Percentiles rank a stretch among this genome's conserved stretches.
These are phyloP conservation scores for Diorhabda carinulata DNA, from an alignment of 1,140 invertebrate genomes.

Conservation along the genomic window DNA sequence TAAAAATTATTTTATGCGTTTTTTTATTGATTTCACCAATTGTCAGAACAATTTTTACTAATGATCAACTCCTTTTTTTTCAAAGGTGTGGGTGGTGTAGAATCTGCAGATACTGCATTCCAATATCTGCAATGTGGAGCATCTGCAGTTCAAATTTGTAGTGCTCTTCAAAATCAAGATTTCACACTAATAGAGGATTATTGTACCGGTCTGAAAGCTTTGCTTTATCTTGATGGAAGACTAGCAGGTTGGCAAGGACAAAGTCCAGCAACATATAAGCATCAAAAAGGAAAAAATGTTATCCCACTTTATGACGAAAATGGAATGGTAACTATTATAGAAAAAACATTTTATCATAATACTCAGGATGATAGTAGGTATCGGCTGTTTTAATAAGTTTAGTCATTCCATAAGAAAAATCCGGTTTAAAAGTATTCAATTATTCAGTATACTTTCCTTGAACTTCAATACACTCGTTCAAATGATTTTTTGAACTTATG, in stretches of 20 bases:
- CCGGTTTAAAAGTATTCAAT: not conserved
- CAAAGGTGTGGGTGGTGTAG: slow-evolving; percentile 83
- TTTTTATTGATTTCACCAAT: no score
- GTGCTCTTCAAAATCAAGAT: slow-evolving; percentile 97
- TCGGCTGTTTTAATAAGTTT: not conserved
- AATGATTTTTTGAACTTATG: no score
- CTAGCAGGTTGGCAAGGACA: slow-evolving; percentile 86
- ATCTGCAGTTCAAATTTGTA: slow-evolving; percentile 88
- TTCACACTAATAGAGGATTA: slow-evolving; percentile 95
- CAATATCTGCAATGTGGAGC: slow-evolving; percentile 93
- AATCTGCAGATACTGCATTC: slow-evolving; percentile 89
- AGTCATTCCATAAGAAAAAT: not conserved
- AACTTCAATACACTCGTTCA: no score
- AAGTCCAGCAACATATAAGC: slow-evolving; percentile 81
- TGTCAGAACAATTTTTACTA: no score
- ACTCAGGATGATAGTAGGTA: not conserved
- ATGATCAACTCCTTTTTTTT: not conserved
- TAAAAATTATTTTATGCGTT: no score
- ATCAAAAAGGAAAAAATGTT: slow-evolving; percentile 91
- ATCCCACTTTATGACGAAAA: slow-evolving; percentile 58
- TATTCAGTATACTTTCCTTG: no score
- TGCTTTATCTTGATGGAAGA: slow-evolving; percentile 76
- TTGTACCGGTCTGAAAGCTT: slow-evolving; percentile 80
- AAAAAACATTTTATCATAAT: not conserved
- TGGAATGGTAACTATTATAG: slow-evolving; percentile 56